These are phyloP conservation scores for Acanthosepion lycidas DNA, from an alignment of 2,888 invertebrate species.

Conservation along the genomic window DNA sequence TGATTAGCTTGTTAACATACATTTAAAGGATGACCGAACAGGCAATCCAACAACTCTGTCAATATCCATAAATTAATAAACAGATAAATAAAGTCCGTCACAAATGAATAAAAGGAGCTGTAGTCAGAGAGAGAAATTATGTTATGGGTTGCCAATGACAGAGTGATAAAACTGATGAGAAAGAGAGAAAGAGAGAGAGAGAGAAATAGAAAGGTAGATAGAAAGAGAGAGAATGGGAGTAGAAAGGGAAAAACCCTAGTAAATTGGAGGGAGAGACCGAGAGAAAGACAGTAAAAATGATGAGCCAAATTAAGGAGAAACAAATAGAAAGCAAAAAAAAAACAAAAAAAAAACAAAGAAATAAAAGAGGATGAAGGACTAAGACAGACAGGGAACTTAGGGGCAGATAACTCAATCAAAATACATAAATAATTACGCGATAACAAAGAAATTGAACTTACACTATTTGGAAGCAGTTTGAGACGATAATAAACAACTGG, in stretches of 20 bases:
- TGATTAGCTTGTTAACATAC: not conserved
- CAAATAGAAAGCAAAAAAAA: not conserved
- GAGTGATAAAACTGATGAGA: not conserved
- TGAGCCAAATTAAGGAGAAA: not conserved
- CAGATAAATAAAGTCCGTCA: not conserved
- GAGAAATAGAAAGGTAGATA: not conserved
- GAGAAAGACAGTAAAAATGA: not conserved
- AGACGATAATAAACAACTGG: not conserved
- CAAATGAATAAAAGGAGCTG: not conserved
- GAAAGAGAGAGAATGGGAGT: not conserved
- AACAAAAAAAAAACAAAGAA: too few relatives aligned
- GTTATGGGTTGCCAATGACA: not conserved
- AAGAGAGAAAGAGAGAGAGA: not conserved
- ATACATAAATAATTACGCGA: conserved; percentile 15
- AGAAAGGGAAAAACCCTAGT: not conserved
- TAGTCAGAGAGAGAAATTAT: not conserved
- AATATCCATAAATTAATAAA: not conserved
- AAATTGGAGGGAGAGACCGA: not conserved
- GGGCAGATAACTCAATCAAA: not conserved
- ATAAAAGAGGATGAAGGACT: not conserved
- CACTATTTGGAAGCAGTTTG: conserved; percentile 14
- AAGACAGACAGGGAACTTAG: not conserved
- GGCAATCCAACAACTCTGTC: not conserved
- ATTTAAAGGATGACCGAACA: not conserved
- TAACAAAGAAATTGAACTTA: conserved; percentile 33